Conservation (phyloP, 2,888 invertebrate genomes). For the Idaea dimidiata region DNA sequence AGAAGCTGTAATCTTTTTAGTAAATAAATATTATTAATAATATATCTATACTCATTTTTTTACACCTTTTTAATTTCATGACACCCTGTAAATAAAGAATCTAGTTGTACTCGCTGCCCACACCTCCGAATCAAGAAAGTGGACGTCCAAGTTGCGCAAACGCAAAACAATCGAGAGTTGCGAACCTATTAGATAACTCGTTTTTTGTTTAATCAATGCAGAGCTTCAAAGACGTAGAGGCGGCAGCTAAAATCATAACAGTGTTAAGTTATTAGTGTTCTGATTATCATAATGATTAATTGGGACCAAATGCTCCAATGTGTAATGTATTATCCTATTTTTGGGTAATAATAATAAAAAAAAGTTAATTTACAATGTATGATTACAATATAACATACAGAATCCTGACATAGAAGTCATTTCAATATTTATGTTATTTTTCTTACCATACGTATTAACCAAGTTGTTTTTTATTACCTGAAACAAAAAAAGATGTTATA, state of each 20-base stretch:
- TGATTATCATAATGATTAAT: too few relatives aligned
- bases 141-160: conserved; percentile 65
- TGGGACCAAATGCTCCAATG: too few relatives aligned
- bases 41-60: too few relatives aligned
- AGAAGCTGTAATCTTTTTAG: too few relatives aligned
- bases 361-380: too few relatives aligned
- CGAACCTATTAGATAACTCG: conserved; percentile 62
- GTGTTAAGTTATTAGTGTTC: not conserved
- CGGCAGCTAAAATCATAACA: not conserved
- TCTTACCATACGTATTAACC: not conserved
- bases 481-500: conserved; percentile 3
- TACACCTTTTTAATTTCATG: not conserved
- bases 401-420: too few relatives aligned
- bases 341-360: too few relatives aligned
- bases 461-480: conserved; percentile 2
- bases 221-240: conserved; percentile 35
- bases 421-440: not conserved
- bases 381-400: too few relatives aligned
- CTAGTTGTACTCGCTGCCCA: conserved; percentile 32
- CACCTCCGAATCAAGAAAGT: conserved; percentile 53
- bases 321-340: too few relatives aligned
- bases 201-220: conserved; percentile 45
- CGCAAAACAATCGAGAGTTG: conserved; percentile 67
- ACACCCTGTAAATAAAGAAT: not conserved
- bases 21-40: too few relatives aligned